These are phyloP conservation scores for Anabacerthia variegaticeps DNA, from an alignment of 2,797 vertebrate genomes.

Conservation along the genomic window DNA sequence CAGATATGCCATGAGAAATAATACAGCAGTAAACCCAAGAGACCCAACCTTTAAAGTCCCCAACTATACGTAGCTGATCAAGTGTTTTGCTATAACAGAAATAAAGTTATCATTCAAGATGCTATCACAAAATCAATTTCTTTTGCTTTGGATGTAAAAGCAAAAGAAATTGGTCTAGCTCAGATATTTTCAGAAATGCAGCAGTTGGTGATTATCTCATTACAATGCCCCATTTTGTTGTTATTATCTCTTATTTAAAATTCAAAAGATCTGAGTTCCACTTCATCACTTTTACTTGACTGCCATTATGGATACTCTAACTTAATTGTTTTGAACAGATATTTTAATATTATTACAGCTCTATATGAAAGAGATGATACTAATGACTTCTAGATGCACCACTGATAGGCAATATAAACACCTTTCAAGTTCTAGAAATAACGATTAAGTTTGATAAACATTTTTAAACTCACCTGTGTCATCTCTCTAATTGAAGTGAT, in stretches of 20 bases:
- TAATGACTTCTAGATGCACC: neutral
- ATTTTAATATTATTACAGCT: neutral
- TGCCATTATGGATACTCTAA: neutral
- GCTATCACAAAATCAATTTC: neutral
- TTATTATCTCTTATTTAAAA: neutral
- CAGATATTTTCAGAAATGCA: neutral
- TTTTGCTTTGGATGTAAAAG: neutral
- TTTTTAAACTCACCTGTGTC: conserved; percentile 82
- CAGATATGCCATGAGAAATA: neutral
- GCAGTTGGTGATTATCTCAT: neutral
- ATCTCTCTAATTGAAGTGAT: conserved; percentile 92
- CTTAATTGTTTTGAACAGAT: neutral
- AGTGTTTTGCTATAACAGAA: neutral
- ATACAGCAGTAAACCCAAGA: neutral
- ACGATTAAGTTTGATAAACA: neutral
- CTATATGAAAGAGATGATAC: neutral
- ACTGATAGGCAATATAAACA: neutral
- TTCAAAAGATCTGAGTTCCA: neutral
- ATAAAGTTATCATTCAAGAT: neutral
- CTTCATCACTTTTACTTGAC: conserved; percentile 4
- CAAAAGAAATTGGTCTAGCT: neutral
- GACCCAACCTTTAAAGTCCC: neutral
- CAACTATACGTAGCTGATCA: neutral
- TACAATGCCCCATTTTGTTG: neutral
- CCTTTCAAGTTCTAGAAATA: neutral